Evolutionary conservation across 2,113 vertebrate species (phyloP).

Genomic region (Heliornis fulica): DNA sequence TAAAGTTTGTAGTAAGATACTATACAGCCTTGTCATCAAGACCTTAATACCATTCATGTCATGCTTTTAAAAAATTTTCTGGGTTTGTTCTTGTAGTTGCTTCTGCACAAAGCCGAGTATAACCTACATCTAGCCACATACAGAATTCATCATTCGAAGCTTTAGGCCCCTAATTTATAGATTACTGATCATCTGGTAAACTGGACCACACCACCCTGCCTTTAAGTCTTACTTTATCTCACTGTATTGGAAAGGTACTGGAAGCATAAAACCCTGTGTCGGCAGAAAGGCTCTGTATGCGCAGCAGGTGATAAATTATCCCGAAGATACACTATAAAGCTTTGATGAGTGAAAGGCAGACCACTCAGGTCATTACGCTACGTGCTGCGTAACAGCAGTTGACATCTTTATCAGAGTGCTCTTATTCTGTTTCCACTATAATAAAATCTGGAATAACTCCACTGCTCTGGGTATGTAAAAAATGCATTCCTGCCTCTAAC

Average conservation of each 20-base stretch:
- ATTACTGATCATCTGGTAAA: neutral
- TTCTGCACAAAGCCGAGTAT: neutral
- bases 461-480: neutral
- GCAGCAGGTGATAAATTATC: constrained; percentile 20
- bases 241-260: neutral
- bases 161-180: neutral
- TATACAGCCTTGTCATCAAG: fast-evolving
- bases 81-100: neutral
- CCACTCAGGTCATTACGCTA: neutral
- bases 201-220: neutral
- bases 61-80: neutral
- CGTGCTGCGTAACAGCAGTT: neutral
- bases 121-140: neutral
- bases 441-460: neutral
- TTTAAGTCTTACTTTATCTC: constrained; percentile 7
- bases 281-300: constrained; percentile 17
- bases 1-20: neutral
- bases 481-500: neutral
- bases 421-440: neutral
- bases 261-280: constrained; percentile 7
- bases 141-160: neutral
- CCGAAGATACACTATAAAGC: constrained; percentile 32
- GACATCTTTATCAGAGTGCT: constrained; percentile 34
- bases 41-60: neutral
- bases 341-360: constrained; percentile 21